Conservation (phyloP, 2,113 vertebrate genomes). For the Phylloscopus trochilus region DNA sequence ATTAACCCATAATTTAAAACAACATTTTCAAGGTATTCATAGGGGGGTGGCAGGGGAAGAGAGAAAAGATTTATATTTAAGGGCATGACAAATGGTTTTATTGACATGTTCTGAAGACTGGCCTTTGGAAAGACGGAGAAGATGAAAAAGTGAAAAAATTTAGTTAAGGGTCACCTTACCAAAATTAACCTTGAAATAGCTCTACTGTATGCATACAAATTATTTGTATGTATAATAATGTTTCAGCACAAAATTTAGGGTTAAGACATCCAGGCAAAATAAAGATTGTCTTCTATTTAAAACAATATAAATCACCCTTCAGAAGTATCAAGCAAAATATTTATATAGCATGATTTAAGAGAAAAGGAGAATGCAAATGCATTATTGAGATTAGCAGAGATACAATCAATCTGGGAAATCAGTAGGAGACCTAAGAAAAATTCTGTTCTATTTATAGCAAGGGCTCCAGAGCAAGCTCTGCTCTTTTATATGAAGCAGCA, state of each 20-base stretch:
- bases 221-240: background rate
- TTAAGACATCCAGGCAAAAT: background rate
- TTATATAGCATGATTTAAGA: background rate
- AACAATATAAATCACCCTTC: background rate
- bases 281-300: background rate
- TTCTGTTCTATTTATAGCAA: slow-evolving; percentile 71
- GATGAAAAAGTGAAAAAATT: background rate
- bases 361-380: slow-evolving; percentile 4
- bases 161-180: background rate
- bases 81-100: background rate
- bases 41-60: background rate
- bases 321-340: background rate
- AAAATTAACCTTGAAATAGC: background rate
- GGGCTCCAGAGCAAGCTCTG: slow-evolving; percentile 44
- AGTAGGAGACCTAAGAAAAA: slow-evolving; percentile 63
- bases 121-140: background rate
- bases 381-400: slow-evolving; percentile 62
- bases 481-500: slow-evolving; percentile 67
- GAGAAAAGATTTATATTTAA: background rate
- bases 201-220: background rate
- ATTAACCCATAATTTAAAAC: background rate
- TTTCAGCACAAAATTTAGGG: background rate
- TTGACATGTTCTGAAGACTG: background rate
- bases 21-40: background rate
- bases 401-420: slow-evolving; percentile 63